A percentile compares a stretch with the other conserved stretches of the same genome.
Evolutionary conservation across 2,888 invertebrate species (phyloP).

Genomic region (Rhimphoctona megacephalus): DNA sequence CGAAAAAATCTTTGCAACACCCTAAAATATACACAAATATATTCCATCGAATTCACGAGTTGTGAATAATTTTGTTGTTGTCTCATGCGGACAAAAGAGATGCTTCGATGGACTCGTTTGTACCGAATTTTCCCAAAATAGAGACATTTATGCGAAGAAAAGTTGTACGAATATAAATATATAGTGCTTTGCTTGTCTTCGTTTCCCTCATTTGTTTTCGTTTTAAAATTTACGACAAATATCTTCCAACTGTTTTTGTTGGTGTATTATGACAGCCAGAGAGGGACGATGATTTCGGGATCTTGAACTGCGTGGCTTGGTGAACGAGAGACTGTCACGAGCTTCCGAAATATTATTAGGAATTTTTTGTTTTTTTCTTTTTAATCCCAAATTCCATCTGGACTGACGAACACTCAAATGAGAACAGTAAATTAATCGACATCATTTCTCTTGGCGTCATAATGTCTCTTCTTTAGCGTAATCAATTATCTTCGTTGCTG

Average conservation of each 20-base stretch:
- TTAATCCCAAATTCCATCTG: conserved; percentile 34
- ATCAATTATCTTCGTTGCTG: conserved; percentile 12
- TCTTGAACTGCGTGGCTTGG: conserved; percentile 30
- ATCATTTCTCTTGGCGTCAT: conserved; percentile 1
- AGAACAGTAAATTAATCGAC: conserved; percentile 47
- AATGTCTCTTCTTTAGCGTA: conserved; percentile 12
- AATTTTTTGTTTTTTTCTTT: conserved; percentile 17
- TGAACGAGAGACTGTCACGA: conserved; percentile 36
- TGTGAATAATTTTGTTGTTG: conserved; percentile 57
- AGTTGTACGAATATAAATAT: conserved; percentile 58
- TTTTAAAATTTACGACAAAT: conserved; percentile 35
- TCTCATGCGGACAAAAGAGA: conserved; percentile 38
- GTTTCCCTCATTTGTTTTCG: conserved; percentile 10
- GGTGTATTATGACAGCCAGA: background rate
- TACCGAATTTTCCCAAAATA: conserved; percentile 44
- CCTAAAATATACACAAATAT: conserved; percentile 25
- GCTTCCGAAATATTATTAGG: conserved; percentile 34
- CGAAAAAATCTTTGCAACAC: background rate
- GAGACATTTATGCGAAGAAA: conserved; percentile 44
- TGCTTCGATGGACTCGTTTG: conserved; percentile 13
- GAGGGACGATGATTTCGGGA: background rate
- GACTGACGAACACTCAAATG: background rate
- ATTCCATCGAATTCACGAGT: conserved; percentile 41
- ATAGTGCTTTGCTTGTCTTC: conserved; percentile 14
- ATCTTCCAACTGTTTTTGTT: conserved; percentile 4